phyloP scores from a whole-genome alignment of 2,113 vertebrate species.

The Centropus unirufus region DNA sequence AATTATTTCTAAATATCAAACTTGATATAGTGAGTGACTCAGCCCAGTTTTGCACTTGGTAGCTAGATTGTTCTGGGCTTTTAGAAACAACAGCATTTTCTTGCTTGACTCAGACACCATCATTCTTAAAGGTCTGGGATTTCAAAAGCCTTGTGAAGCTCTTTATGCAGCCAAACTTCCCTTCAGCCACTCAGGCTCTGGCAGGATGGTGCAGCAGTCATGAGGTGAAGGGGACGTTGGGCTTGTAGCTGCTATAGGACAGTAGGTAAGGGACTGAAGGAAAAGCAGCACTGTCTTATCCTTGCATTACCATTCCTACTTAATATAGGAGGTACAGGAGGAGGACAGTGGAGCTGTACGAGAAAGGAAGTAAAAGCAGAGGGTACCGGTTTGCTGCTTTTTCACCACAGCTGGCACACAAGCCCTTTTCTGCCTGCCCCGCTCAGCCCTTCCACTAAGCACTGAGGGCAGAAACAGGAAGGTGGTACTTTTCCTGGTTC shows the following conservation, averaged over 20 bases:
- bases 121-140: neutral
- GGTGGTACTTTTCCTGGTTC: neutral
- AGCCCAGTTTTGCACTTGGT: neutral
- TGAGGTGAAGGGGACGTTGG: neutral
- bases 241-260: neutral
- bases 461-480: neutral
- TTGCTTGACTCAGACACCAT: neutral
- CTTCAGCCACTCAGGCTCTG: neutral
- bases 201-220: neutral
- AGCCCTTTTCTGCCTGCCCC: neutral
- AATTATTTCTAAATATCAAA: conserved; percentile 13
- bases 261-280: neutral
- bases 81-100: neutral
- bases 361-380: neutral
- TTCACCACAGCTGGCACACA: neutral
- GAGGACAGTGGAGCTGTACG: neutral
- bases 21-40: neutral
- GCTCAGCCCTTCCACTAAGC: neutral
- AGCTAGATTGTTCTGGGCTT: neutral
- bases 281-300: neutral
- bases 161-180: neutral
- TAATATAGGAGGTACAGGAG: neutral
- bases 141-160: neutral
- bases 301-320: neutral
- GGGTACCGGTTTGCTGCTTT: neutral